Evolutionary conservation across 2,888 invertebrate genomes (phyloP), one percentile per base, ranked within the genome.

Genomic region (Phyto melanocephala): DNA sequence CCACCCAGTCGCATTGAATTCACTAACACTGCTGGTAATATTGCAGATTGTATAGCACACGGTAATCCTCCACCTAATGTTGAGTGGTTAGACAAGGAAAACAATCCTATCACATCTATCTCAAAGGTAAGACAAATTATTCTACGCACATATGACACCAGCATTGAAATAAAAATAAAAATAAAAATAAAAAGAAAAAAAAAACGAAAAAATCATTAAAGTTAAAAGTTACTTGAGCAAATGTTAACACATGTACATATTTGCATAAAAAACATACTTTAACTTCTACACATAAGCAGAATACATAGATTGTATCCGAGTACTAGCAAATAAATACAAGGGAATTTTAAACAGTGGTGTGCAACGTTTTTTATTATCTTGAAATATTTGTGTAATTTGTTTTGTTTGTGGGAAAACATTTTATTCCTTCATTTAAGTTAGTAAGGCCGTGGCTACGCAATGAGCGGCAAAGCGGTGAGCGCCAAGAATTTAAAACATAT

Each of bases 11-110:
- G 92, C 72, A 91, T 93, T 76, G 93, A 93, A 87, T 93, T 93
- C 86, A 92, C 92, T 81, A 93, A 93, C 87, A 92, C 92, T 28
- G 91, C 91, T 80, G 93, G 93, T 17, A 92, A 92, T 60, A 89
- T 92, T 35, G 91, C 92, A 45, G 93, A 93, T 87, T 93, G 93
- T 86, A 91, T 91, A 56, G 93, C 92, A 20, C 89, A 92, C 82
- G 93, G 93, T 22, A 92, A 92, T 87, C 93, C 93, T 7, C 88
- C 90, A 54, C 93, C 93, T 2, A 92, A 88, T 80, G 92, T 93
- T 75, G 92, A 92, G 87, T 93, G 93, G 93, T 85, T 92, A 54
- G 92, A 92, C 83, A 92, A 92, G 75, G 92, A 93, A 85, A 92
- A 92, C 70, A 92, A 91, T 85, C 92, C 92, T 11, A 92, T 93